Evolutionary conservation across 2,888 invertebrate genomes (phyloP).

Genomic region (Meiosimyza platycephala): DNA sequence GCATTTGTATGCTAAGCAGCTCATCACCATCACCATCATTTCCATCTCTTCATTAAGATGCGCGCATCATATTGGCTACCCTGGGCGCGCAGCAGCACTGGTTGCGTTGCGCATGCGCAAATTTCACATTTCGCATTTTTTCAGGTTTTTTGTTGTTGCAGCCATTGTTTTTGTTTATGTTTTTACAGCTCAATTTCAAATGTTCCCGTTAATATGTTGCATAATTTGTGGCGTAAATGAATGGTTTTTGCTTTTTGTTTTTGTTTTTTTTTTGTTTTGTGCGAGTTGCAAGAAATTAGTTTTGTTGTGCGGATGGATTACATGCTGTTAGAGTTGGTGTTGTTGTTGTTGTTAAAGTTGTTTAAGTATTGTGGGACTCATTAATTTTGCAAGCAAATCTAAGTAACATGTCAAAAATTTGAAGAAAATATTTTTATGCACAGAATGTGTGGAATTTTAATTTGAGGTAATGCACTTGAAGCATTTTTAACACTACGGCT

Average conservation of each 20-base stretch:
- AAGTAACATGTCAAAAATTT: no score
- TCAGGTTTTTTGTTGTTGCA: neutral
- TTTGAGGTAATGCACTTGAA: no score
- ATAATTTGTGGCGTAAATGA: constrained; percentile 34
- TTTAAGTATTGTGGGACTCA: no score
- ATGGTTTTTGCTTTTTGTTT: constrained; percentile 3
- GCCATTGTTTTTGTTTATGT: constrained; percentile 4
- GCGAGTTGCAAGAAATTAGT: neutral
- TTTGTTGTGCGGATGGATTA: constrained; percentile 22
- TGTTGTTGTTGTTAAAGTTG: no score
- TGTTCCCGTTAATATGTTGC: constrained; percentile 37
- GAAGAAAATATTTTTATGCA: no score
- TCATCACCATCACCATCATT: constrained; percentile 30
- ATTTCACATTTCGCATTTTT: neutral
- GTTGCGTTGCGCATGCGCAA: constrained; percentile 28
- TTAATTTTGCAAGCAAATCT: no score
- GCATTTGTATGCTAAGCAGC: constrained; percentile 37
- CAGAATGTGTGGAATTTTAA: no score
- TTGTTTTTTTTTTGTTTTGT: neutral
- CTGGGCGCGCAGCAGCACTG: neutral
- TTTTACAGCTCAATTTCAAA: constrained; percentile 36
- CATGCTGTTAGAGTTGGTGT: neutral
- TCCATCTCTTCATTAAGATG: constrained; percentile 23
- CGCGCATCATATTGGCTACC: constrained; percentile 4
- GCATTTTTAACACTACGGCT: no score